Evolutionary conservation across 2,113 vertebrate species (phyloP), one percentile per base, ranked within the genome.

Genomic region (Lathamus discolor): DNA sequence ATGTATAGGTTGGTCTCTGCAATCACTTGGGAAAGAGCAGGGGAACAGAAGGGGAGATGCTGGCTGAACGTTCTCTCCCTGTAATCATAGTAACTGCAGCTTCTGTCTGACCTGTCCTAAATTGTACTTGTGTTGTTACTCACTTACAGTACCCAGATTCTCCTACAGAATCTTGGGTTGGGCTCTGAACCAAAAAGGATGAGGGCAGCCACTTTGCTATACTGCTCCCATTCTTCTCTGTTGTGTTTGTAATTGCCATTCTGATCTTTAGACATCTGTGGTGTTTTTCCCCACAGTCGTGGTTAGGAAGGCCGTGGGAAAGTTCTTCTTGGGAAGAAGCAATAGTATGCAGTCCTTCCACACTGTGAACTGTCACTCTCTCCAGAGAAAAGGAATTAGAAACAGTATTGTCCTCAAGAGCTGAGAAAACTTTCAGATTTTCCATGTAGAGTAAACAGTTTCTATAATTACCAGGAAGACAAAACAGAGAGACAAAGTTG

Each of bases 371-470:
- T 90, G 73, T 72, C 72, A 64, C 44, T 75, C 76, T 74, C 77
- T 88, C 93, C 66, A 96, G 93, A 90, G 90, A 66, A 83, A 88
- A 86, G 43, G 70, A 87, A 82, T 94, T 92, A 82, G 55, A 75
- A 96, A 78, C 55, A 86, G 61, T 48, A 92, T 96, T 96, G 93
- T 94, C 76, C 66, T 73, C 72, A 72, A 68, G 73, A 96, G 88
- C 88, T 95, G 93, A 97, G 93, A 97, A 95, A 86, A 92, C 52
- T 95, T 84, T 83, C 92, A 94, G 80, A 92, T 93, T 95, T 95
- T 96, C 82, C 87, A 51, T 93, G 72, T 70, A 59, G 16, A 87
- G 51, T 80, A 75, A 94, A 88, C 88, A 72, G 86, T 93, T 94
- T 68, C 88, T 91, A 61, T 92, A 95, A 96, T 93, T 93, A 92